phyloP scores from a whole-genome alignment of 2,888 invertebrate genomes.

The Hoplodrina ambigua region DNA sequence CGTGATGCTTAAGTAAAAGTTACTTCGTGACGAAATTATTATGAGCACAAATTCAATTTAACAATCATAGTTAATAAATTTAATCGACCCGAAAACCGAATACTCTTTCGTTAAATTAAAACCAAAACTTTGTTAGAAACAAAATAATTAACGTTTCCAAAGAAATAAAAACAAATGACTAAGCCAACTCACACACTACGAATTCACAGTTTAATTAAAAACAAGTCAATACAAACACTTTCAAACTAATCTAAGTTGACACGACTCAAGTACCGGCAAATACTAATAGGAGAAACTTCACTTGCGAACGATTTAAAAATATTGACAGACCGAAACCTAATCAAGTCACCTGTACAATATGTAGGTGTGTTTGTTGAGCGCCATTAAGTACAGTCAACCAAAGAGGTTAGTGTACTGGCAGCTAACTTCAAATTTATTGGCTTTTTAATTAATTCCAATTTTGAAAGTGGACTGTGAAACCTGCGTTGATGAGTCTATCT shows the following conservation, averaged over 20 bases:
- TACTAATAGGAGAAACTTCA: slow-evolving; percentile 35
- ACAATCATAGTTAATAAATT: not conserved
- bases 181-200: not conserved
- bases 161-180: slow-evolving; percentile 1
- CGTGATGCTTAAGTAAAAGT: no score
- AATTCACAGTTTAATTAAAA: slow-evolving; percentile 47
- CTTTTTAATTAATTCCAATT: not conserved
- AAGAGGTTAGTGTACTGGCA: not conserved
- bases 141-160: slow-evolving; percentile 5
- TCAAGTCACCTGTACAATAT: slow-evolving; percentile 25
- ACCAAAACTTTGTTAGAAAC: not conserved
- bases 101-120: not conserved
- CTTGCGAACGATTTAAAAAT: slow-evolving; percentile 31
- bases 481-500: not conserved
- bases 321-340: slow-evolving; percentile 44
- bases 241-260: slow-evolving; percentile 45
- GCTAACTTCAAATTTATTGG: not conserved
- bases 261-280: slow-evolving; percentile 26
- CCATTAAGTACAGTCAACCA: slow-evolving; percentile 21
- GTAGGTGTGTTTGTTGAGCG: slow-evolving; percentile 23
- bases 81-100: not conserved
- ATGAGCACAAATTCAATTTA: not conserved
- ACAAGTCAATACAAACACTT: slow-evolving; percentile 21
- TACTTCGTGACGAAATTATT: no score
- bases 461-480: not conserved